Evolutionary conservation across 2,113 vertebrate genomes (phyloP), one percentile per base, ranked within the genome.

Genomic region (Alethe castanea): DNA sequence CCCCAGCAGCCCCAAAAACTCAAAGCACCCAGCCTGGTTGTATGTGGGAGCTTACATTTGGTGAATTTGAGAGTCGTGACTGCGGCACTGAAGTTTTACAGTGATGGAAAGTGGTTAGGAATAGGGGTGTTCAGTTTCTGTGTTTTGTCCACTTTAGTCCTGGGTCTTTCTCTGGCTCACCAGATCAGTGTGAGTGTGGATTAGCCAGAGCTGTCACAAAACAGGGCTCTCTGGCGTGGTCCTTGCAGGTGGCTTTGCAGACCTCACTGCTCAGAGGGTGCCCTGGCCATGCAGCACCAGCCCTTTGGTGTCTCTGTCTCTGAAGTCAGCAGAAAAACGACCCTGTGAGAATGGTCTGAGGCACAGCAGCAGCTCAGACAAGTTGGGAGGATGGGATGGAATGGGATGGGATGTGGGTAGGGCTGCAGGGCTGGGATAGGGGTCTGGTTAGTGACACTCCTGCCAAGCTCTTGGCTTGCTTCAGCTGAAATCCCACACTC

Each of bases 161-260:
- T 31, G n/a, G 19, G 8, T 90, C 44, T 67, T 42, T 48, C 28
- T 24, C 48, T 19, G 36, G 8, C 54, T 91, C 90, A 76, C 8
- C 47, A 81, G 24, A 22, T 28, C 1, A 1, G 8, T 0, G 1
- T 40, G 29, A 44, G 0, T n/a, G 17, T 0, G 2, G 36, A 45
- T 53, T 28, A 44, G n/a, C 19, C 24, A 47, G 81, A 67, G 61
- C 44, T 70, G 33, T 19, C n/a, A 14, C 0, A 5, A n/a, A 48
- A 16, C 47, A 36, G 71, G 62, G 36, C 4, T 24, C n/a, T 67
- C 36, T 52, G 52, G 16, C 1, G 2, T 53, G 47, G 42, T 53
- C 19, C 42, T 31, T 69, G 60, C 69, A 26, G 0, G 0, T 8
- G 2, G 23, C 52, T 62, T 24, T 29, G 4, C 20, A 57, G 36